Conservation (phyloP, 1,140 invertebrate genomes). For the Bactericera cockerelli region DNA sequence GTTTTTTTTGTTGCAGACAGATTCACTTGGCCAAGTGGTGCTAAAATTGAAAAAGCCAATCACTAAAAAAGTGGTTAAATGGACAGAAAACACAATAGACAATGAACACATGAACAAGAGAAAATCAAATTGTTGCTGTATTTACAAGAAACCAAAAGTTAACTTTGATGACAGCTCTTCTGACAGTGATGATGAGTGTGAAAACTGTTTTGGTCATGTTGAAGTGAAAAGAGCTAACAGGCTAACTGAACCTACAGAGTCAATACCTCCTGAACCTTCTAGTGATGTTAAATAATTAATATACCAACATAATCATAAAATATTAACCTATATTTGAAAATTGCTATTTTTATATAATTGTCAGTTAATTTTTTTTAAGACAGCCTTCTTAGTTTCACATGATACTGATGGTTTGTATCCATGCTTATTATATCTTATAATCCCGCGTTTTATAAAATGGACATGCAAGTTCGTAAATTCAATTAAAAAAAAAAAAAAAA, state of each 20-base stretch:
- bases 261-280: background rate
- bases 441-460: no score
- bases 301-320: no score
- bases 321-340: no score
- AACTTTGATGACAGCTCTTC: conserved; percentile 67
- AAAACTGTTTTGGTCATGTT: conserved; percentile 69
- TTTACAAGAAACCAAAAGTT: conserved; percentile 61
- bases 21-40: conserved; percentile 31
- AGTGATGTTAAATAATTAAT: background rate
- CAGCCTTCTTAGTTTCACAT: no score
- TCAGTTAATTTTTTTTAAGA: no score
- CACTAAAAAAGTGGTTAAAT: conserved; percentile 63
- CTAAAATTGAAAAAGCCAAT: conserved; percentile 57
- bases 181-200: conserved; percentile 64
- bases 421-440: no score
- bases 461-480: no score
- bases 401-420: no score
- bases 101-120: conserved; percentile 87
- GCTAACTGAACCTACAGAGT: background rate
- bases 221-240: conserved; percentile 43
- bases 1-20: background rate
- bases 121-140: conserved; percentile 90
- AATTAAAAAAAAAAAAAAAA: no score
- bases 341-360: no score
- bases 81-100: conserved; percentile 75